phyloP scores from a whole-genome alignment of 2,888 invertebrate genomes.

The Halictus quadricinctus region DNA sequence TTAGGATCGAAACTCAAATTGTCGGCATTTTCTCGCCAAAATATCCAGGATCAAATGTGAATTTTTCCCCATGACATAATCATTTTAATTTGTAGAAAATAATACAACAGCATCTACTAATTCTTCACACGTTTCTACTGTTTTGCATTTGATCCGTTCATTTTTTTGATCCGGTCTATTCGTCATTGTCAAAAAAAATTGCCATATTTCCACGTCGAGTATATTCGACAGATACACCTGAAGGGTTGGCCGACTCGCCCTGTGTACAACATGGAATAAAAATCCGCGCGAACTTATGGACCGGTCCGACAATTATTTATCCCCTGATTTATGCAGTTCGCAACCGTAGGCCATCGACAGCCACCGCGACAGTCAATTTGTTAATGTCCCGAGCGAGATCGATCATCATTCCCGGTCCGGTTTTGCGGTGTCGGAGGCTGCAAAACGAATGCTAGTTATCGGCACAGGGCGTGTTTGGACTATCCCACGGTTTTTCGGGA shows the following conservation, averaged over 20 bases:
- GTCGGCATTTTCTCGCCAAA: too few species aligned
- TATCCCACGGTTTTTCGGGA: constrained; percentile 2
- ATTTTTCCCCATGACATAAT: too few species aligned
- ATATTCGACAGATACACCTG: background rate
- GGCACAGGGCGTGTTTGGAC: background rate
- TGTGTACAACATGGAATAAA: background rate
- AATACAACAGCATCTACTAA: too few species aligned
- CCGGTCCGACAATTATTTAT: background rate
- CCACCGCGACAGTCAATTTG: background rate
- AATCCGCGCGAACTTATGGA: background rate
- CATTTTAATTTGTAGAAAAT: too few species aligned
- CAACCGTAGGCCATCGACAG: background rate
- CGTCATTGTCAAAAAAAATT: too few species aligned
- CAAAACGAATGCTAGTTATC: constrained; percentile 1
- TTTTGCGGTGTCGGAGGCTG: background rate
- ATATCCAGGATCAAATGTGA: too few species aligned
- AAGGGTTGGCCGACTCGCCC: background rate
- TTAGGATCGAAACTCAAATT: too few species aligned
- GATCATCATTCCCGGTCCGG: background rate
- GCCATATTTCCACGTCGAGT: background rate
- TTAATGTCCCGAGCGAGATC: background rate
- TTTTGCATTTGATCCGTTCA: too few species aligned
- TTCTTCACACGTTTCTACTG: too few species aligned
- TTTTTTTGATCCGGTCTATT: too few species aligned
- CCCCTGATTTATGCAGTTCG: background rate